Conservation (phyloP, 2,113 vertebrate genomes). For the Promerops cafer region DNA sequence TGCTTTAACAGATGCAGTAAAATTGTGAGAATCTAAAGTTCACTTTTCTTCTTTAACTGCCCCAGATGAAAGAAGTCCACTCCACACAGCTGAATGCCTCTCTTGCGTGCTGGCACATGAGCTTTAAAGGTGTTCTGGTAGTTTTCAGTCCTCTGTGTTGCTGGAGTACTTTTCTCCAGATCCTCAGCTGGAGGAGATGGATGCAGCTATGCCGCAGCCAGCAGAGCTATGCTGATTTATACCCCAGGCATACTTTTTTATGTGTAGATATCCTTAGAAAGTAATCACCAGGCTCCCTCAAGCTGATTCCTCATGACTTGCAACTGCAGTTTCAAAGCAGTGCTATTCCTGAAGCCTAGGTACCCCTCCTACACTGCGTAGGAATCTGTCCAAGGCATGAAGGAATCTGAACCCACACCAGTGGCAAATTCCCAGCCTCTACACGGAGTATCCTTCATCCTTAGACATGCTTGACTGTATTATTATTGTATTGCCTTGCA, state of each 20-base stretch:
- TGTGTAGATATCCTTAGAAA: not conserved
- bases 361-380: fast-evolving
- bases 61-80: constrained; percentile 36
- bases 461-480: not conserved
- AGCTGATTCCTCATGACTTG: constrained; percentile 29
- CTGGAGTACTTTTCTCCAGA: not conserved
- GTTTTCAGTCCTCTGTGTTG: constrained; percentile 21
- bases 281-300: constrained; percentile 50
- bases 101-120: not conserved
- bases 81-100: not conserved
- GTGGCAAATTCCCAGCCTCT: not conserved
- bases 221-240: constrained; percentile 25
- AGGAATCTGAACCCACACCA: not conserved
- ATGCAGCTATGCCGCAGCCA: not conserved
- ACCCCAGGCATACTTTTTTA: not conserved
- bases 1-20: constrained; percentile 61
- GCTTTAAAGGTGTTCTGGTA: constrained; percentile 56
- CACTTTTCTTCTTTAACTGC: constrained; percentile 31
- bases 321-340: not conserved
- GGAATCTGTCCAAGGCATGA: not conserved
- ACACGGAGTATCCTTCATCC: not conserved
- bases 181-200: not conserved
- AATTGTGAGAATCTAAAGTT: constrained; percentile 42
- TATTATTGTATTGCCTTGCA: not conserved
- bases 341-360: not conserved